These are phyloP conservation scores for Drosophila triauraria DNA, from an alignment of 1,140 invertebrate genomes.

Conservation along the genomic window DNA sequence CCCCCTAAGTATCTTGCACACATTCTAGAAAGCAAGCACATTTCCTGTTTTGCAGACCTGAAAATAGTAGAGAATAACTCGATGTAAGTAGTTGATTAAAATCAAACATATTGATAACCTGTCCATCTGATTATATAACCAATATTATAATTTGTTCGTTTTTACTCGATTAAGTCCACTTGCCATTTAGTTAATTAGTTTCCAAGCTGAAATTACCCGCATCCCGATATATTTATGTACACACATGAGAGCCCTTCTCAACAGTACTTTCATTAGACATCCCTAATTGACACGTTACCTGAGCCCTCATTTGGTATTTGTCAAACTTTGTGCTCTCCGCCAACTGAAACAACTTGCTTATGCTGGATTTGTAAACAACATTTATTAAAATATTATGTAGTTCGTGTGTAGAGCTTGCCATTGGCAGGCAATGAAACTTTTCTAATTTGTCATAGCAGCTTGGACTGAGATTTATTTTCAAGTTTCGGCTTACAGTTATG, in stretches of 20 bases:
- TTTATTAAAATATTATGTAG: constrained; percentile 38
- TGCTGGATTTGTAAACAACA: constrained; percentile 40
- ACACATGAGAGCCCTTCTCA: background rate
- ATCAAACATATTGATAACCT: background rate
- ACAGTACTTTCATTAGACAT: background rate
- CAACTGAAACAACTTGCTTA: background rate
- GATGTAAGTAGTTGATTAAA: background rate
- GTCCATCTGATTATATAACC: background rate
- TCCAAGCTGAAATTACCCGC: background rate
- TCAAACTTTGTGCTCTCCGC: background rate
- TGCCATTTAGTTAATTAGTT: background rate
- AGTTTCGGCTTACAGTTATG: constrained; percentile 9
- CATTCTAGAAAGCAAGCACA: background rate
- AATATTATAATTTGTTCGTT: background rate
- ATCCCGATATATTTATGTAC: no score
- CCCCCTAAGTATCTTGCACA: background rate
- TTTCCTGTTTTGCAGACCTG: background rate
- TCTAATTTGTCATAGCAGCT: constrained; percentile 5
- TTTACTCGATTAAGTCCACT: no score
- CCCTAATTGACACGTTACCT: background rate
- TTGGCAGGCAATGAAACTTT: constrained; percentile 3
- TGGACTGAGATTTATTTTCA: constrained; percentile 15
- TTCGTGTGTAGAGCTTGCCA: background rate
- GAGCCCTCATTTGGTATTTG: background rate
- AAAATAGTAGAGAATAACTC: background rate